These are phyloP conservation scores for Empidonax alnorum DNA, from an alignment of 2,113 vertebrate species.

Conservation along the genomic window DNA sequence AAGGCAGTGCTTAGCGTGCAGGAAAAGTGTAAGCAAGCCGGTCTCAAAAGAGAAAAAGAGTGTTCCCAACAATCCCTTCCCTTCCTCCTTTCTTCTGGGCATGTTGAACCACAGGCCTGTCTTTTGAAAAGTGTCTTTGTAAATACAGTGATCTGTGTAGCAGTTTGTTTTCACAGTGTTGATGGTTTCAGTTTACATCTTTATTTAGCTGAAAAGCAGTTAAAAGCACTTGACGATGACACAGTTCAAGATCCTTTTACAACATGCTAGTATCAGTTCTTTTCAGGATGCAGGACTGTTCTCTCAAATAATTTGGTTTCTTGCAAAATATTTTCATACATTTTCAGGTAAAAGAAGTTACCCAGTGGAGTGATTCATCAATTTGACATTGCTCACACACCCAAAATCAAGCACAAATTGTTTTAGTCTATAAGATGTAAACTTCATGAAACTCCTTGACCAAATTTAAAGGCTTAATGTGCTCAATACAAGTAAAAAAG, in stretches of 20 bases:
- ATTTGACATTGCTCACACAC: background rate
- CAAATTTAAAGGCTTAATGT: background rate
- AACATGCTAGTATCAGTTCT: background rate
- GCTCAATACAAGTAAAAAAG: background rate
- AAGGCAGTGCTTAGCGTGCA: no score
- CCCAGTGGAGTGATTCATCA: background rate
- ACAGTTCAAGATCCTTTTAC: background rate
- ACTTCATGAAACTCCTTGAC: background rate
- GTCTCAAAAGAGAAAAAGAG: background rate
- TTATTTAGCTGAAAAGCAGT: background rate
- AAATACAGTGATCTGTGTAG: background rate
- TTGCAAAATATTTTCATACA: background rate
- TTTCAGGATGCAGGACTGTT: background rate
- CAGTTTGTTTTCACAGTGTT: background rate
- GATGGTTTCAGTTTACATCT: background rate
- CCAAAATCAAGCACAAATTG: background rate
- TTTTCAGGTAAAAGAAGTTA: background rate
- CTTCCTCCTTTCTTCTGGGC: background rate
- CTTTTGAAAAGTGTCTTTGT: background rate
- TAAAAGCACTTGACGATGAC: background rate
- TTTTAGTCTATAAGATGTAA: background rate
- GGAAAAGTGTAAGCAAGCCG: background rate
- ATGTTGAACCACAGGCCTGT: background rate
- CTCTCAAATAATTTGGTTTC: background rate
- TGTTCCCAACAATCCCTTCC: background rate